phyloP scores from a whole-genome alignment of 2,888 invertebrate genomes.

The Mayetiola destructor region DNA sequence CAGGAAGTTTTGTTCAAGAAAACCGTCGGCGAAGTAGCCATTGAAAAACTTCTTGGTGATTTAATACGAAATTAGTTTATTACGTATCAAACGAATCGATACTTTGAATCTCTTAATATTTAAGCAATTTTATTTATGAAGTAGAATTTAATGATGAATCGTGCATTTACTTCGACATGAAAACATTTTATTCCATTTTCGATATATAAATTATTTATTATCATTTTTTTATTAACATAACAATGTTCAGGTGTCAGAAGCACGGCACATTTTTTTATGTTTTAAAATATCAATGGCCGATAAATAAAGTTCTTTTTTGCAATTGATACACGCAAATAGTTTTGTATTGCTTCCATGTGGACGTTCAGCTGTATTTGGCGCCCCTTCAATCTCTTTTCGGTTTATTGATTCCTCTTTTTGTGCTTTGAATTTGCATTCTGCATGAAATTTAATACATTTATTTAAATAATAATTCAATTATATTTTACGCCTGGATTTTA shows the following conservation, averaged over 20 bases:
- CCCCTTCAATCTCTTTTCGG: slow-evolving; percentile 27
- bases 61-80: slow-evolving; percentile 15
- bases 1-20: slow-evolving; percentile 64
- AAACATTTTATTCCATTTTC: not conserved
- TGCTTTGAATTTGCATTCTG: slow-evolving; percentile 24
- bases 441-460: not conserved
- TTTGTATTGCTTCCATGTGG: slow-evolving; percentile 41
- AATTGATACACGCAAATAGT: slow-evolving; percentile 56
- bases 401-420: slow-evolving; percentile 26
- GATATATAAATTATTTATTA: not conserved
- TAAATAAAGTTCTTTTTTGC: slow-evolving; percentile 50
- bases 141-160: too few species aligned
- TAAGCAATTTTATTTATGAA: too few species aligned
- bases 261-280: slow-evolving; percentile 58
- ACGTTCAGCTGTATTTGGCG: not conserved
- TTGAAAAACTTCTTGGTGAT: slow-evolving; percentile 35
- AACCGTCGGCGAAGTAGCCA: slow-evolving; percentile 58
- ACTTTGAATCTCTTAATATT: too few species aligned
- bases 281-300: slow-evolving; percentile 73
- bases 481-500: not conserved
- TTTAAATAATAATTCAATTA: not conserved
- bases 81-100: too few species aligned
- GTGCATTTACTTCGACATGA: not conserved
- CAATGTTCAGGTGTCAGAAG: not conserved
- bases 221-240: not conserved